Base-by-base conservation (phyloP, 2,797 vertebrate genomes). In the Acanthurus tractus region DNA sequence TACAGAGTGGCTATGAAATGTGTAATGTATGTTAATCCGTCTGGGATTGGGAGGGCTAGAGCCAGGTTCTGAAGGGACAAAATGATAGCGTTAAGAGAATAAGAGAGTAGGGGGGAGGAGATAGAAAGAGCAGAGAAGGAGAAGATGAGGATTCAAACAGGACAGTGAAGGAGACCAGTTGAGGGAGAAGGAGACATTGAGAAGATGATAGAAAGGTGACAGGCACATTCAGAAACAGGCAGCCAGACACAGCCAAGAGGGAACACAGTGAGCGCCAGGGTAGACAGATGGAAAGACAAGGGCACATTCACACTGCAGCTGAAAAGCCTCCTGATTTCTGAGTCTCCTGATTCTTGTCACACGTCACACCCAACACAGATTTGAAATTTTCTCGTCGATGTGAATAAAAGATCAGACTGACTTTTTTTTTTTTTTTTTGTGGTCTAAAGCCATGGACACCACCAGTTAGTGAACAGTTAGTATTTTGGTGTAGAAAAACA, bases 1-100 rank as follows among this genome's bases (percentile, higher is more conserved):
- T 90, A 87, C 79, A 25, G 23, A 88, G 87, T 75, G 63, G 64
- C 84, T 81, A 80, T 79, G 76, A 92, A 90, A 94, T 92, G 76
- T 85, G 85, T 90, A 91, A 90, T 91, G 81, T 90, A 93, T 93
- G 89, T 93, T 94, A 89, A 94, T 94, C 91, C 94, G 64, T 79
- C 70, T 59, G 69, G 82, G 81, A 79, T 66, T 76, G 70, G 76
- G 55, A 62, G 46, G 75, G 79, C 73, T 45, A 78, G 62, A 86
- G 63, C 34, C 62, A 78, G 80, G 80, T 84, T 85, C 52, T 80
- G 55, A 70, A 48, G 79, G 79, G 83, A 85, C 70, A 81, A 70
- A 90, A 87, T 84, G 22, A 84, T 76, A 59, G 82, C 17, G 54
- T 70, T 76, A 74, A 64, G 53, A 74, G 70, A 71, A 61, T 74